A percentile compares a stretch with the other conserved stretches of the same genome.
These are phyloP conservation scores for Lagopus leucura DNA, from an alignment of 2,113 vertebrate species.

Conservation along the genomic window DNA sequence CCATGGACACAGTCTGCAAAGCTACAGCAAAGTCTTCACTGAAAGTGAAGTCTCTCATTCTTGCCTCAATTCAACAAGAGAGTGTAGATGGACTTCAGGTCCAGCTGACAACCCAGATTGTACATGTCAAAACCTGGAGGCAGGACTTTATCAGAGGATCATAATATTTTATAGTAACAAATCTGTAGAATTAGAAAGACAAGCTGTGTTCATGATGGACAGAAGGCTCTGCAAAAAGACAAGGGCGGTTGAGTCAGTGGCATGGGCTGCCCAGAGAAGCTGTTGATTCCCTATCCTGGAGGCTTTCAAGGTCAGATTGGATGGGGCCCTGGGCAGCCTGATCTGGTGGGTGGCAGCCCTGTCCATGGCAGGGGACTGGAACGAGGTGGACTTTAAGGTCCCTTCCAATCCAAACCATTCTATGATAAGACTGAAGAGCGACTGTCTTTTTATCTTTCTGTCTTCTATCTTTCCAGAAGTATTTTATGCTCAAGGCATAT, in stretches of 20 bases:
- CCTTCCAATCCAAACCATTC: too few species aligned
- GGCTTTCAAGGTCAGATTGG: too few species aligned
- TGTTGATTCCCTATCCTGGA: too few species aligned
- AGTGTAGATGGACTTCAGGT: background rate
- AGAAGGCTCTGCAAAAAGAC: background rate
- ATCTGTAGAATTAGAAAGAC: background rate
- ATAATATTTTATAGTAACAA: background rate
- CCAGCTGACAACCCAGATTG: background rate
- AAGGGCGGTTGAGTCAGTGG: too few species aligned
- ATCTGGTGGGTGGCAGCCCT: too few species aligned
- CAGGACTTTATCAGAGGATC: background rate
- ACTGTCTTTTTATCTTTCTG: background rate
- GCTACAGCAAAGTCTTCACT: background rate
- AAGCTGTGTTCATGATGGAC: background rate
- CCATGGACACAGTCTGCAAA: rapidly evolving
- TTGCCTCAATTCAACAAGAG: background rate
- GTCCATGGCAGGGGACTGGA: too few species aligned
- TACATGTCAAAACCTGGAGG: background rate
- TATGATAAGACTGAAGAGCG: background rate
- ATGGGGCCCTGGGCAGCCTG: too few species aligned
- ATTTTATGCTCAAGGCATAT: background rate
- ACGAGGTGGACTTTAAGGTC: too few species aligned
- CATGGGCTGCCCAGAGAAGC: too few species aligned
- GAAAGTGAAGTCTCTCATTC: background rate
- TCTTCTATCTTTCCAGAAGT: background rate